Conservation (phyloP, 2,113 vertebrate genomes). For the Myanophis thanlyinensis region DNA sequence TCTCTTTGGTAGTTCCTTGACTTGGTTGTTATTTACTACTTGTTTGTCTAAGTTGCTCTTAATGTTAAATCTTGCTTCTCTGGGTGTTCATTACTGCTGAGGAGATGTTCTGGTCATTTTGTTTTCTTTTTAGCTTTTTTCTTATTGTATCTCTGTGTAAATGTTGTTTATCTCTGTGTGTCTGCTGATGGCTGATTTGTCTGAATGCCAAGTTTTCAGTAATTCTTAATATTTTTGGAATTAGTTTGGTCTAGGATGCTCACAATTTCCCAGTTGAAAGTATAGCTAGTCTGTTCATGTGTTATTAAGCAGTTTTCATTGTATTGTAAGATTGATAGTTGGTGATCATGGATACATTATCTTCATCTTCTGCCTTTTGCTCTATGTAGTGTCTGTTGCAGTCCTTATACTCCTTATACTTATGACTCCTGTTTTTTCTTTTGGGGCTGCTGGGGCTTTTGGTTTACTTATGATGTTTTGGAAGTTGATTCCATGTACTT, state of each 20-base stretch:
- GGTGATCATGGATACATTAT: not conserved
- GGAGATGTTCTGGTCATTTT: not conserved
- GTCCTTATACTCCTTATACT: not conserved
- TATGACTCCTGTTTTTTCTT: not conserved
- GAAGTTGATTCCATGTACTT: not conserved
- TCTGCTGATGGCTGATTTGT: not conserved
- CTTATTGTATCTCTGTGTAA: not conserved
- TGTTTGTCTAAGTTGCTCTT: not conserved
- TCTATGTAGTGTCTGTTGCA: too few species aligned
- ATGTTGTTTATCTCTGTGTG: not conserved
- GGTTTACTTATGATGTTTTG: not conserved
- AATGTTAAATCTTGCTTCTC: not conserved
- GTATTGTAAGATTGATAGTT: not conserved
- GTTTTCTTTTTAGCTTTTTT: too few species aligned
- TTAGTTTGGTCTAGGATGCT: not conserved
- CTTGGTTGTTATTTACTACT: not conserved
- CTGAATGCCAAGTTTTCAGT: not conserved
- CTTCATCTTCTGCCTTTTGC: not conserved
- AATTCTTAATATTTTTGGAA: not conserved
- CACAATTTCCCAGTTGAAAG: not conserved
- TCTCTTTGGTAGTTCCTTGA: too few species aligned
- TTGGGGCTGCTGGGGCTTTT: not conserved
- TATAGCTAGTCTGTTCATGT: not conserved
- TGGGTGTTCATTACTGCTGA: not conserved
- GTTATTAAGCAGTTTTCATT: not conserved